Conservation (phyloP, 1,140 invertebrate genomes). For the Cydia strobilella region DNA sequence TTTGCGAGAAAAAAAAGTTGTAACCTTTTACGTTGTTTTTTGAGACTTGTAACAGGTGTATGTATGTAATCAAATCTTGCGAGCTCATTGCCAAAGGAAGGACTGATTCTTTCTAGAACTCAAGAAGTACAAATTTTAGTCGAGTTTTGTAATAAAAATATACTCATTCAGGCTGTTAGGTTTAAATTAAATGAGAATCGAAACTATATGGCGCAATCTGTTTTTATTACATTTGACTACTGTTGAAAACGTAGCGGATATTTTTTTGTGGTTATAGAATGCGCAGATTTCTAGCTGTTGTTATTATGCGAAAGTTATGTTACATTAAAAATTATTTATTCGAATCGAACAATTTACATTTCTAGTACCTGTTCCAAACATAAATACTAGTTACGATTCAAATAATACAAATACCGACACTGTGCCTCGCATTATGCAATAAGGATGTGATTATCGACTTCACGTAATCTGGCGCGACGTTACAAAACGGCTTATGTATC, state of each 20-base stretch:
- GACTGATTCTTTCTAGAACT: no score
- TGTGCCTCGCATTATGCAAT: slow-evolving; percentile 29
- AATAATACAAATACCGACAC: slow-evolving; percentile 8
- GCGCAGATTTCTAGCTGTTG: neutral
- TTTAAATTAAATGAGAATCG: no score
- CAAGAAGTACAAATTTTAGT: no score
- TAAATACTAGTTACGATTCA: slow-evolving; percentile 21
- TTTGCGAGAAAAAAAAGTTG: neutral
- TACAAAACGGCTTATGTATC: neutral
- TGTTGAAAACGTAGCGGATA: no score
- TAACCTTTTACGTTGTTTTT: neutral
- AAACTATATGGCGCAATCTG: no score
- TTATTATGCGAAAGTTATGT: neutral
- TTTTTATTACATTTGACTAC: no score
- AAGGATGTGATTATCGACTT: slow-evolving; percentile 23
- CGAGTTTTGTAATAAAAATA: no score
- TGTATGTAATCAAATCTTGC: neutral
- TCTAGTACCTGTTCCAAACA: neutral
- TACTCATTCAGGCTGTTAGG: no score
- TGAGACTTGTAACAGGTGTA: neutral
- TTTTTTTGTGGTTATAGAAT: no score
- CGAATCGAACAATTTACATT: neutral
- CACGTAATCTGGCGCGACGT: slow-evolving; percentile 6
- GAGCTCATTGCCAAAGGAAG: neutral
- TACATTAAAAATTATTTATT: neutral